Conservation (phyloP, 2,888 invertebrate species). For the Tanypteryx hageni region DNA sequence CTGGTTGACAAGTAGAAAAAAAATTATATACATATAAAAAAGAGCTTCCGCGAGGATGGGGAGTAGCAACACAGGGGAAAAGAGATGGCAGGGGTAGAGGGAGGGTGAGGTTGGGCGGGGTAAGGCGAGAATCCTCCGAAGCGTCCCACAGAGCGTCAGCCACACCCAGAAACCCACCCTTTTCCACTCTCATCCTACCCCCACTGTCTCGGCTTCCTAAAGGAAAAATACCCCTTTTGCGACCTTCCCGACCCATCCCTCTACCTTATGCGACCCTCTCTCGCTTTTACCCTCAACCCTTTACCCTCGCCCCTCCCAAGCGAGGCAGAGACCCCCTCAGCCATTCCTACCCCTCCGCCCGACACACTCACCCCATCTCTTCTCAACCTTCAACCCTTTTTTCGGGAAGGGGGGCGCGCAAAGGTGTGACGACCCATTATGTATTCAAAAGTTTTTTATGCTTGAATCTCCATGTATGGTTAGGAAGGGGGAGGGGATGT, state of each 20-base stretch:
- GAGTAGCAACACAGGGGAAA: conserved; percentile 45
- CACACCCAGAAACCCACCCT: conserved; percentile 58
- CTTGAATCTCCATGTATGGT: conserved; percentile 59
- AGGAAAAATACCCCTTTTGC: conserved; percentile 60
- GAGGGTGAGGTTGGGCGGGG: no score
- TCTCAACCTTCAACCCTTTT: conserved; percentile 57
- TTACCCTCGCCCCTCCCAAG: conserved; percentile 19
- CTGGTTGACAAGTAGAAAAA: conserved; percentile 62
- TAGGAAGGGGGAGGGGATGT: neutral
- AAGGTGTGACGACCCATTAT: conserved; percentile 63
- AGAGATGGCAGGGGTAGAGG: conserved; percentile 13
- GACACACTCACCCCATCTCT: neutral
- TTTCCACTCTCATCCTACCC: neutral
- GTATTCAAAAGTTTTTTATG: conserved; percentile 64
- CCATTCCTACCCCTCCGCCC: neutral
- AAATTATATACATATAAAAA: conserved; percentile 64
- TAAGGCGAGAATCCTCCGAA: conserved; percentile 48
- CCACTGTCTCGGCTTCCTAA: conserved; percentile 55
- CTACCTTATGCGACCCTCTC: conserved; percentile 18
- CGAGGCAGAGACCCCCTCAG: conserved; percentile 9
- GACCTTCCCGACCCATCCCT: conserved; percentile 58
- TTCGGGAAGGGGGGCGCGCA: conserved; percentile 4
- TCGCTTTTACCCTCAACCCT: conserved; percentile 51
- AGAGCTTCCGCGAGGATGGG: conserved; percentile 55
- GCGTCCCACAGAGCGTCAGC: conserved; percentile 56